Base-by-base conservation (phyloP, 2,113 vertebrate genomes). In the Taurulus bubalis region DNA sequence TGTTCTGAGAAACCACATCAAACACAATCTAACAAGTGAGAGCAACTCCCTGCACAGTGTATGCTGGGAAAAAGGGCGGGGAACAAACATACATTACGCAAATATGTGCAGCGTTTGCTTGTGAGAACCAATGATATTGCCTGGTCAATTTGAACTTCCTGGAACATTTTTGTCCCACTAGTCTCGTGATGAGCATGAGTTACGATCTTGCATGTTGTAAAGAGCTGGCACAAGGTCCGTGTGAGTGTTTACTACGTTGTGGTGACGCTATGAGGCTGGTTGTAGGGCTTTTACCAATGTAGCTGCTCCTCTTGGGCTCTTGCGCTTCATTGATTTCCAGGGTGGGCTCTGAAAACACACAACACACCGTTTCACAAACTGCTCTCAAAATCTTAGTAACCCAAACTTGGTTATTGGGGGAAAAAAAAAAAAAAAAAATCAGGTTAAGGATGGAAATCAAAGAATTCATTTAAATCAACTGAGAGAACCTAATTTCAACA, bases 281-380 rank as follows among this genome's bases (percentile, higher is more conserved):
- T 65, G 47, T 15, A 38, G 15, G 32, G 22, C 11, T 24, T 76
- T 90, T 88, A 93, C 92, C 89, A 9, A 78, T 56, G 62, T 75
- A 92, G 82, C 22, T 87, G 58, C 69, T 91, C 34, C 26, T 91
- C 58, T 80, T 75, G 40, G 86, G 75, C 18, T 86, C 49, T 1
- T 1, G 36, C 0, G 4, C 64, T 53, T 81, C 20, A 30, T 12
- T 49, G 1, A 20, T 47, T 82, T 89, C 75, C 14, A 47, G 63
- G 42, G 32, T 1, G 2, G 63, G 28, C 40, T 87, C 92, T 92
- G 77, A 11, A 85, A 87, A 82, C 14, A 88, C n/a, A 85, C 11
- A 34, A 75, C 45, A 72, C n/a, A 71, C n/a, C 47, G n/a, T 20
- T 59, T 69, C 12, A 83, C 30, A 4, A 62, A 42, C 8, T 22